Percentiles rank a stretch among this genome's conserved stretches.
These are phyloP conservation scores for Notamacropus eugenii DNA, from an alignment of 2,797 vertebrate species.

Conservation along the genomic window DNA sequence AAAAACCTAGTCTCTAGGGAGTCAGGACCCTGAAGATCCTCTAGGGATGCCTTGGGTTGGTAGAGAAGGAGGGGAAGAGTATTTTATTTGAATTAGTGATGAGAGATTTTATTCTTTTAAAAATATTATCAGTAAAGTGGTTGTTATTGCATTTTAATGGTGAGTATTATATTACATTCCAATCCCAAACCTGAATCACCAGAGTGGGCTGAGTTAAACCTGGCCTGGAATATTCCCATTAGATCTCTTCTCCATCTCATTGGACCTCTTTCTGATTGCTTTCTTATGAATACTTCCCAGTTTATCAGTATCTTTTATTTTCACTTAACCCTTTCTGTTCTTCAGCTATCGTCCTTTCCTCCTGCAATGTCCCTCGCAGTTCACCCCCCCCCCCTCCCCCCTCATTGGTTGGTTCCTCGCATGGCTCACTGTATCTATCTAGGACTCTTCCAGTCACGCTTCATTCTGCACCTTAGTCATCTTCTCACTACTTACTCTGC, in stretches of 20 bases:
- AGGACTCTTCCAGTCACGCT: not conserved
- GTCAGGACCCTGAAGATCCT: not conserved
- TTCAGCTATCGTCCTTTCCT: not conserved
- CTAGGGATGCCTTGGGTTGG: not conserved
- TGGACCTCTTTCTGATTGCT: not conserved
- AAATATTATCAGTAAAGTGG: not conserved
- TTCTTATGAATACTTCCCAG: not conserved
- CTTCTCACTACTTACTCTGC: not conserved
- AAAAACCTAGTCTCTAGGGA: not conserved
- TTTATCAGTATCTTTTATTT: not conserved
- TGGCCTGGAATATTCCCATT: not conserved
- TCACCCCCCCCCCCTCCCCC: fast-evolving
- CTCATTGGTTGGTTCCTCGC: not conserved
- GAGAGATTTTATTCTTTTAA: not conserved
- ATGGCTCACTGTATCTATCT: not conserved
- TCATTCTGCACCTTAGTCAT: not conserved
- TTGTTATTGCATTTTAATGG: not conserved
- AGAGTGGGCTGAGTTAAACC: not conserved
- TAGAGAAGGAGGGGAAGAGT: not conserved
- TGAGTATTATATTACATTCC: not conserved
- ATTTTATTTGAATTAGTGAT: not conserved
- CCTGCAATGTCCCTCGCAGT: not conserved
- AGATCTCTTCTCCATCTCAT: not conserved
- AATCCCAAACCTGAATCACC: not conserved
- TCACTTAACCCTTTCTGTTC: not conserved